These are phyloP conservation scores for Aythya baeri DNA, from an alignment of 2,113 vertebrate genomes.

Conservation along the genomic window DNA sequence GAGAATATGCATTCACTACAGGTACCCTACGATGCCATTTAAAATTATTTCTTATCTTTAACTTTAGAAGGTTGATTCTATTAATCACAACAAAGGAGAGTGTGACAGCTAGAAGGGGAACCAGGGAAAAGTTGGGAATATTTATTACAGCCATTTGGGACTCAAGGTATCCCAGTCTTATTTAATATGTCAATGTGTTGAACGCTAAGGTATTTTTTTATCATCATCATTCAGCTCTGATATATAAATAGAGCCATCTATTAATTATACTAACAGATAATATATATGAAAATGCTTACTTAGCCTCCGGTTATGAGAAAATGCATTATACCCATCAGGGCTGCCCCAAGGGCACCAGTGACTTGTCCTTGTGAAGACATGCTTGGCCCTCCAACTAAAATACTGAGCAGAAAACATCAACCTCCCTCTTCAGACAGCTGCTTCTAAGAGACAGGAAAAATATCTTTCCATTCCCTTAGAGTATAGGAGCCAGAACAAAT, in stretches of 20 bases:
- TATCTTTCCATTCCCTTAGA: background rate
- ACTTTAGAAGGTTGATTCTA: slow-evolving; percentile 20
- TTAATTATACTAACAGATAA: slow-evolving; percentile 36
- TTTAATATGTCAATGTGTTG: slow-evolving; percentile 28
- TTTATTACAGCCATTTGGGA: slow-evolving; percentile 34
- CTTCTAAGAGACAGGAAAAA: background rate
- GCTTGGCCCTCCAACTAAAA: background rate
- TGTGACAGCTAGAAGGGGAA: background rate
- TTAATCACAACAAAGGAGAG: slow-evolving; percentile 36
- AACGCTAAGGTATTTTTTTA: background rate
- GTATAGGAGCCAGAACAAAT: background rate
- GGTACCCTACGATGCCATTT: background rate
- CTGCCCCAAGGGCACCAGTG: background rate
- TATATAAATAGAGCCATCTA: slow-evolving; percentile 29
- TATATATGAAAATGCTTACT: background rate
- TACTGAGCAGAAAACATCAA: background rate
- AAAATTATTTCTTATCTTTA: slow-evolving; percentile 31
- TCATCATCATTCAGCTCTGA: slow-evolving; percentile 9
- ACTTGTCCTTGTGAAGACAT: background rate
- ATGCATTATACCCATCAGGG: background rate
- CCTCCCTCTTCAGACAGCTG: background rate
- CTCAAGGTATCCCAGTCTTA: background rate
- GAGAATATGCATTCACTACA: background rate
- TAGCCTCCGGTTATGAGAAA: background rate
- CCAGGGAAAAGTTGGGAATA: background rate